Evolutionary conservation across 2,888 invertebrate species (phyloP).

Genomic region (Chironomus riparius): DNA sequence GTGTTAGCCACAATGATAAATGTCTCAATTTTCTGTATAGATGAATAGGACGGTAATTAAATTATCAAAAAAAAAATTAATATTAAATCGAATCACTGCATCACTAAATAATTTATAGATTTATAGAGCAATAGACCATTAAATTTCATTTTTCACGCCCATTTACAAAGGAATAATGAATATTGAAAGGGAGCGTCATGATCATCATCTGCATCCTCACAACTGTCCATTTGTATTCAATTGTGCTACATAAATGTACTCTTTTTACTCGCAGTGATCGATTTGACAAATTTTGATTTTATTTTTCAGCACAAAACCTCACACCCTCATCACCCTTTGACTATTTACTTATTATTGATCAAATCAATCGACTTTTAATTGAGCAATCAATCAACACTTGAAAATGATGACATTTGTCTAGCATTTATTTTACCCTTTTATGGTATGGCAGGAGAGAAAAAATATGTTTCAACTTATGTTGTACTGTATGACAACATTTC

Average conservation of each 20-base stretch:
- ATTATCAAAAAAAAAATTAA: not conserved
- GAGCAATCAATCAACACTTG: constrained; percentile 11
- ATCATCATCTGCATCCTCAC: constrained; percentile 10
- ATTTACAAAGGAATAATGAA: not conserved
- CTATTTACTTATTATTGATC: not conserved
- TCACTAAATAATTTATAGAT: not conserved
- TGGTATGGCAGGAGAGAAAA: too few species aligned
- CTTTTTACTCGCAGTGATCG: too few species aligned
- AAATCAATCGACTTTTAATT: constrained; percentile 17
- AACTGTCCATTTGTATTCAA: not conserved
- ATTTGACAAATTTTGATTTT: not conserved
- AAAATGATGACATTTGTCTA: constrained; percentile 9
- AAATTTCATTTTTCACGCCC: constrained; percentile 8
- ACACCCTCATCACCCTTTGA: not conserved
- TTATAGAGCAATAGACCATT: not conserved
- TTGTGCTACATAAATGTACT: not conserved
- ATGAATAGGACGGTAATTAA: not conserved
- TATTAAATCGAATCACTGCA: not conserved
- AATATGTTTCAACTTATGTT: too few species aligned
- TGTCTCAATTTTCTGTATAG: not conserved
- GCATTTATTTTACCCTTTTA: not conserved
- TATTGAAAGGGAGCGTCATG: not conserved
- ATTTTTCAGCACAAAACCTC: not conserved
- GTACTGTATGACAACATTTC: too few species aligned
- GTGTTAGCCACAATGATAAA: not conserved